A percentile compares a stretch with the other conserved stretches of the same genome.
phyloP scores from a whole-genome alignment of 2,113 vertebrate genomes.

The Onychostoma macrolepis region DNA sequence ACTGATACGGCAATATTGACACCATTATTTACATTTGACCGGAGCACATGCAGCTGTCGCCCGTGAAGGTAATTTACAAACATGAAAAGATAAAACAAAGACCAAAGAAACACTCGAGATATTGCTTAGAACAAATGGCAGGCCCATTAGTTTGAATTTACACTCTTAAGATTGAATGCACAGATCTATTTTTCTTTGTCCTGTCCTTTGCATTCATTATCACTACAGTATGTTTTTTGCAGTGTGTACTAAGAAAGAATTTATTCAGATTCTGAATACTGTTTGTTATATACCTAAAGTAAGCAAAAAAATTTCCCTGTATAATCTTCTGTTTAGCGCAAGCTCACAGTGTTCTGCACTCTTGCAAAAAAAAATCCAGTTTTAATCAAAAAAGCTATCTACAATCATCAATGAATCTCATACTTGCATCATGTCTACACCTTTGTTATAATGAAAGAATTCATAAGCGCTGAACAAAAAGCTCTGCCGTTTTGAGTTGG shows the following conservation, averaged over 20 bases:
- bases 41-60: too few relatives aligned
- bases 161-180: background rate
- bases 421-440: background rate
- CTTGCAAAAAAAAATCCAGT: background rate
- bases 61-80: too few relatives aligned
- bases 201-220: background rate
- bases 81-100: background rate
- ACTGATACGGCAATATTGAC: too few relatives aligned
- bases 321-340: background rate
- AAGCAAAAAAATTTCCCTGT: background rate
- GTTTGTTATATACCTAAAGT: background rate
- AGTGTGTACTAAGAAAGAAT: background rate
- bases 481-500: too few relatives aligned
- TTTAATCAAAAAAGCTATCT: background rate
- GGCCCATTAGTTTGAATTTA: background rate
- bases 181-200: background rate
- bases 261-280: background rate
- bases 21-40: too few relatives aligned
- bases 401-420: background rate
- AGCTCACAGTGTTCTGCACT: background rate
- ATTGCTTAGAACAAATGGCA: background rate
- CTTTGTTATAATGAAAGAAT: background rate
- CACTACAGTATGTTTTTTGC: background rate
- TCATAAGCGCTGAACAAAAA: background rate
- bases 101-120: background rate